Base-by-base conservation (phyloP, 2,888 invertebrate genomes). In the Eristalis arbustorum region DNA sequence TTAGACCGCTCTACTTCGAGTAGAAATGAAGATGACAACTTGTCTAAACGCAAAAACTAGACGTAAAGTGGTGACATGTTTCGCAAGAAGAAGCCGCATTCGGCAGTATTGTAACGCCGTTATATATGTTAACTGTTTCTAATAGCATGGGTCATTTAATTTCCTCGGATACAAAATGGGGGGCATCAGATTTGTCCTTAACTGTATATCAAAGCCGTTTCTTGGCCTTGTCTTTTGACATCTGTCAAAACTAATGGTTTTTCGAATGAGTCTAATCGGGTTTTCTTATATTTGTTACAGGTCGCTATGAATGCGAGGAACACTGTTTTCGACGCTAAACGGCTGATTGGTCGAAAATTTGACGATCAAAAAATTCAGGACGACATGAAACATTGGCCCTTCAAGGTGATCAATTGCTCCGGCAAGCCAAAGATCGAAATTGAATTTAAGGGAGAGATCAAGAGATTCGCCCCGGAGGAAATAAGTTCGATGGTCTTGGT, bases 371-470 rank as follows among this genome's bases (percentile, higher is more conserved):
- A 95, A 90, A 95, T 97, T 37, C 96, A 97, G 92, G 94, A 95
- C 63, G 98, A 98, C 91, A 95, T 96, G 91, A 96, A 96, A 91
- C 96, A 96, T 90, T 98, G 97, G 97, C 96, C 97, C 0, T 98
- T 98, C 92, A 93, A 90, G 78, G 92, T 93, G 2, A 90, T 96
- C 31, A 95, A 94, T 78, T 96, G 96, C 49, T 93, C 93, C 4
- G 95, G 95, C 0, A 96, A 95, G 90, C 96, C 96, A 0, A 96
- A 96, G 93, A 96, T 98, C 88, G 93, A 95, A 89, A 95, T 96
- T 0, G 95, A 96, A 90, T 96, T 95, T 90, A 96, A 96, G 91
- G 96, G 96, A 2, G 96, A 97, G 90, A 92, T 92, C 28, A 97
- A 96, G 91, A 94, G 93, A 62, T 97, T 97, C 91, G 95, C 96